Percentiles rank a stretch among this genome's conserved stretches.
phyloP scores from a whole-genome alignment of 2,797 vertebrate genomes.

The Mormyrops attenuatus region DNA sequence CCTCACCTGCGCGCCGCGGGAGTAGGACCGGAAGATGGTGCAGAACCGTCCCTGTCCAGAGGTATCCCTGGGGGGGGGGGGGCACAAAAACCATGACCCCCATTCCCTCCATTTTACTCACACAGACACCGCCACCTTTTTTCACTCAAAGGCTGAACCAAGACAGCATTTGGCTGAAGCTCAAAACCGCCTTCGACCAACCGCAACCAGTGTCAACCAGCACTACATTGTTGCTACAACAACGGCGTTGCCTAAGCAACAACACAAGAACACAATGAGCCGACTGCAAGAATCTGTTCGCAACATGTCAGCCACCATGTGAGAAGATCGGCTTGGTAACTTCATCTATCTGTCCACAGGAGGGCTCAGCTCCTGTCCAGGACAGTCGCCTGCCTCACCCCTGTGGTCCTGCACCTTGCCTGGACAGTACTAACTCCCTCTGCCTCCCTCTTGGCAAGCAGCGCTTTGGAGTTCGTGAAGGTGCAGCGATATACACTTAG shows the following conservation, averaged over 20 bases:
- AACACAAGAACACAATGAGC: not conserved
- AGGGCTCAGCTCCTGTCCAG: not conserved
- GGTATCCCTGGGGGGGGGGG: conserved; percentile 76
- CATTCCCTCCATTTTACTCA: not conserved
- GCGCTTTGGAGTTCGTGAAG: not conserved
- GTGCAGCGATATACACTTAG: not conserved
- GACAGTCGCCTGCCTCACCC: not conserved
- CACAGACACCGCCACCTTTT: not conserved
- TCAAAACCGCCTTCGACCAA: not conserved
- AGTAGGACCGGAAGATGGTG: conserved; percentile 97
- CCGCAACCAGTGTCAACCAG: no score
- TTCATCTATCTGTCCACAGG: not conserved
- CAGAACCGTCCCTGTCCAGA: conserved; percentile 97
- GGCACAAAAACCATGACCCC: conserved; percentile 11
- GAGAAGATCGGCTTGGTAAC: not conserved
- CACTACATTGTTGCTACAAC: not conserved
- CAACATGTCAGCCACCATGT: not conserved
- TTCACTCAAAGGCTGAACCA: not conserved
- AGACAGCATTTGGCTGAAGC: not conserved
- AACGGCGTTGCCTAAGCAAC: not conserved
- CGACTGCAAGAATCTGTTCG: not conserved
- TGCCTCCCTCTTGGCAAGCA: not conserved
- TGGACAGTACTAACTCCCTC: not conserved
- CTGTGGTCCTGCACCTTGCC: not conserved
- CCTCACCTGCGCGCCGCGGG: conserved; percentile 91